phyloP scores from a whole-genome alignment of 2,113 vertebrate species.

The Willisornis vidua region DNA sequence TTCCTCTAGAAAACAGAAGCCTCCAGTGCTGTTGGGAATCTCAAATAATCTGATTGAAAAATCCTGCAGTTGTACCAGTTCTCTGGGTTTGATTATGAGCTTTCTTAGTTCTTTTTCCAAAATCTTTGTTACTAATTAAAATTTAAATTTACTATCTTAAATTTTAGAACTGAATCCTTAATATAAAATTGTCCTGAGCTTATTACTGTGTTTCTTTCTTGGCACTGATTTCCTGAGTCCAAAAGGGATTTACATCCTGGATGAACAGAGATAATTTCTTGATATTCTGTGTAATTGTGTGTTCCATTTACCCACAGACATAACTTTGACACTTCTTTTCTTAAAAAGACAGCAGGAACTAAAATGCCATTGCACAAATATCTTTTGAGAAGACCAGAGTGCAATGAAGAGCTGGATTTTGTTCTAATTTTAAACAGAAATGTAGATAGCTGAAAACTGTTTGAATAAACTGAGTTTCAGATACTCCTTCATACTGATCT shows the following conservation, averaged over 20 bases:
- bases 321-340: neutral
- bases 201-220: neutral
- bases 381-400: neutral
- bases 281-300: neutral
- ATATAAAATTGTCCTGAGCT: neutral
- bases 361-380: neutral
- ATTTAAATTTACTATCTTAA: neutral
- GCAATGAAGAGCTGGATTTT: neutral
- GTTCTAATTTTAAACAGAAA: neutral
- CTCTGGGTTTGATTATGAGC: fast-evolving
- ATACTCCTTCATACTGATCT: no score
- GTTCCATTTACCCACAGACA: neutral
- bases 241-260: neutral
- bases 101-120: neutral
- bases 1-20: neutral
- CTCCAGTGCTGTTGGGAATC: neutral
- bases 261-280: neutral
- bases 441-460: neutral
- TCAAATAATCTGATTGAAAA: neutral
- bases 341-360: neutral
- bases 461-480: neutral
- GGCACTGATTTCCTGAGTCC: no score
- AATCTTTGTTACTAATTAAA: neutral
- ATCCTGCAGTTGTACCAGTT: neutral
- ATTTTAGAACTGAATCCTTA: neutral